A percentile compares a stretch with the other conserved stretches of the same genome.
phyloP scores from a whole-genome alignment of 64 coral and sea anemone species.

The Anthopleura sola region DNA sequence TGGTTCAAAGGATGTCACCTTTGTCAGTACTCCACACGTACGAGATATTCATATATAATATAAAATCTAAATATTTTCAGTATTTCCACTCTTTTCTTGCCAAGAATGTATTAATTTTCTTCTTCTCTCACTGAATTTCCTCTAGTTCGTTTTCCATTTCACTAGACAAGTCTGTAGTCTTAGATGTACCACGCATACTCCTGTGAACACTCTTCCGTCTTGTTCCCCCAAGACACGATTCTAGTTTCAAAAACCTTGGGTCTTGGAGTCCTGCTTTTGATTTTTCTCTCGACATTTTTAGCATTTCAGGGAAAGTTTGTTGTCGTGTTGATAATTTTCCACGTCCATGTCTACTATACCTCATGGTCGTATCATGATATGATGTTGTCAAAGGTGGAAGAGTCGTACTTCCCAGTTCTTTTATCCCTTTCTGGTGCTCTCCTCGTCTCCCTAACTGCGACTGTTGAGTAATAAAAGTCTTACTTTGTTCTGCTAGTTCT shows the following conservation, averaged over 20 bases:
- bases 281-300: slow-evolving; percentile 70
- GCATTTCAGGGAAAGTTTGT: slow-evolving; percentile 72
- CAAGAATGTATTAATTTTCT: background rate
- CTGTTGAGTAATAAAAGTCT: slow-evolving; percentile 32
- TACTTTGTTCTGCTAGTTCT: slow-evolving; percentile 20
- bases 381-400: slow-evolving; percentile 43
- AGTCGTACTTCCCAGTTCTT: background rate
- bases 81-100: background rate
- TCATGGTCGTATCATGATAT: slow-evolving; percentile 1
- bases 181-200: background rate
- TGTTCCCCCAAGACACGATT: slow-evolving; percentile 36
- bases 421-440: background rate
- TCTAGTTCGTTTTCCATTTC: background rate
- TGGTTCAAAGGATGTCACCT: background rate
- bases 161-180: background rate
- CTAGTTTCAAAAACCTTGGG: slow-evolving; percentile 82
- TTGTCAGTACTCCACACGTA: background rate
- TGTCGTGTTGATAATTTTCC: slow-evolving; percentile 34
- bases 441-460: background rate
- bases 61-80: background rate
- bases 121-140: background rate
- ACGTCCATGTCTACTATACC: slow-evolving; percentile 16
- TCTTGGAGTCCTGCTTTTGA: slow-evolving; percentile 67
- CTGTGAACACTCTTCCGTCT: background rate
- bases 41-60: background rate